These are phyloP conservation scores for Epinephelus malabaricus DNA, from an alignment of 2,797 vertebrate genomes.

Conservation along the genomic window DNA sequence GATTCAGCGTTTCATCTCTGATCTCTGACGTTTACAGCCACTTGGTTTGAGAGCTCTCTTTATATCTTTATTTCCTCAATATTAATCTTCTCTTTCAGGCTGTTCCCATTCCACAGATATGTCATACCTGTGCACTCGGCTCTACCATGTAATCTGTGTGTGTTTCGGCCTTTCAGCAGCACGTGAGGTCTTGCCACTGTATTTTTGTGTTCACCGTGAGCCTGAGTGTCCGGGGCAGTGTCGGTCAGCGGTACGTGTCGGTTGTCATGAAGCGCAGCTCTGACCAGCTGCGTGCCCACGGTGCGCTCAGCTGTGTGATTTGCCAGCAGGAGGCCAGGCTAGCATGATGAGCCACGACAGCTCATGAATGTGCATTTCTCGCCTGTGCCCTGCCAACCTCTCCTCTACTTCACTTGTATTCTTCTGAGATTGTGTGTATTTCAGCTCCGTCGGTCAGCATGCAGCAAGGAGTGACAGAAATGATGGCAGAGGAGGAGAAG, in stretches of 20 bases:
- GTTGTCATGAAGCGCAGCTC: not conserved
- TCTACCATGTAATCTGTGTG: not conserved
- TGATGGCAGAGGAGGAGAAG: not conserved
- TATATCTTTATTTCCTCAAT: not conserved
- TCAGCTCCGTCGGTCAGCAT: slow-evolving; percentile 30
- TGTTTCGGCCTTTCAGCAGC: not conserved
- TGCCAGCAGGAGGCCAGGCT: slow-evolving; percentile 30
- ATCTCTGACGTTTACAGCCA: not conserved
- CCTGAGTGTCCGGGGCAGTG: slow-evolving; percentile 6
- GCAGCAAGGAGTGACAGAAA: slow-evolving; percentile 10
- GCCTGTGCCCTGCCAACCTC: not conserved
- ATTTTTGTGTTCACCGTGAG: not conserved
- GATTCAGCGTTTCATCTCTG: not conserved
- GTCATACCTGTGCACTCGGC: not conserved
- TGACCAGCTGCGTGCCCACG: slow-evolving; percentile 51
- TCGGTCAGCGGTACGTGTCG: not conserved
- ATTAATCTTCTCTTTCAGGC: not conserved
- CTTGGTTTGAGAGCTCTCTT: not conserved
- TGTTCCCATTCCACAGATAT: not conserved
- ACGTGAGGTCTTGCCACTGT: not conserved
- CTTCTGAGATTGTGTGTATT: slow-evolving; percentile 21
- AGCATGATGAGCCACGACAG: slow-evolving; percentile 40
- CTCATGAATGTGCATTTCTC: slow-evolving; percentile 56
- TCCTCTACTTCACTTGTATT: not conserved
- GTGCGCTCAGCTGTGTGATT: slow-evolving; percentile 54